A percentile compares a stretch with the other conserved stretches of the same genome.
phyloP scores from a whole-genome alignment of 2,888 invertebrate genomes.

The Antheraea assamensis region DNA sequence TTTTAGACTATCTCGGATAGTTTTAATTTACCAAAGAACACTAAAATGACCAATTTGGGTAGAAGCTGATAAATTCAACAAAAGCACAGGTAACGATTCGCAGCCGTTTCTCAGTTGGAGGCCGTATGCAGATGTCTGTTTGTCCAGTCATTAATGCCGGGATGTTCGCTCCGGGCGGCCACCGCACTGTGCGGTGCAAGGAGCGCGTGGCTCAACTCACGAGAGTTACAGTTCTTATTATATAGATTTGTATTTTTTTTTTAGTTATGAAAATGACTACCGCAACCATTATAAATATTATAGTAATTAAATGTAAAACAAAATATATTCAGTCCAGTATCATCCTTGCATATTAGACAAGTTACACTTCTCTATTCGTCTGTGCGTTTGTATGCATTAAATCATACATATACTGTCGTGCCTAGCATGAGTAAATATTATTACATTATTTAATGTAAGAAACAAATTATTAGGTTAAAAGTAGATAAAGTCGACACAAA shows the following conservation, averaged over 20 bases:
- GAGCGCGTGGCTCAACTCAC: constrained; percentile 35
- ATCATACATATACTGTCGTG: no score
- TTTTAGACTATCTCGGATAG: background rate
- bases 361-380: no score
- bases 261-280: background rate
- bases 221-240: background rate
- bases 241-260: no score
- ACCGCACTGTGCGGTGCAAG: background rate
- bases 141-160: constrained; percentile 82
- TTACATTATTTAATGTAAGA: no score
- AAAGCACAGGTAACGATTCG: constrained; percentile 25
- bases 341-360: no score
- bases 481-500: no score
- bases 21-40: background rate
- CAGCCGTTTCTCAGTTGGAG: constrained; percentile 44
- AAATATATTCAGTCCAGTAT: no score
- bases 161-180: constrained; percentile 48
- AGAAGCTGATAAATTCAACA: constrained; percentile 31
- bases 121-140: constrained; percentile 84
- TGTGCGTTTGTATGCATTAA: no score
- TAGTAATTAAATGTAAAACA: no score
- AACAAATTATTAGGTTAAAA: no score
- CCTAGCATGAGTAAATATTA: no score
- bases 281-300: no score
- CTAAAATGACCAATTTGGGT: constrained; percentile 6